Percentiles rank a stretch among this genome's conserved stretches.
Evolutionary conservation across 2,797 vertebrate species (phyloP).

Genomic region (Glyptemys insculpta): DNA sequence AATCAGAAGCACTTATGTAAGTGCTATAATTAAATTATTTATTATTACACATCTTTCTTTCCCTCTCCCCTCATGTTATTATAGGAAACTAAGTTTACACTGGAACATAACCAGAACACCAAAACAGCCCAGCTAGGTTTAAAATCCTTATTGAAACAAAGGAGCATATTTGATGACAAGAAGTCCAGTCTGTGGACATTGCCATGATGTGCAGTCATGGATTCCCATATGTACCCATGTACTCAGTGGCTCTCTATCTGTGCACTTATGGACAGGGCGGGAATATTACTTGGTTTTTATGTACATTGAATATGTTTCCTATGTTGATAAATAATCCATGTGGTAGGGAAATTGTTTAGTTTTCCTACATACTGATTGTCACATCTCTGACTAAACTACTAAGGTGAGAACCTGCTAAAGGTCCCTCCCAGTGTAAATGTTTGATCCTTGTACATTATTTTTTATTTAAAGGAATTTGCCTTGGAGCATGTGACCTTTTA

Average conservation of each 20-base stretch:
- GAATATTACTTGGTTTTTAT: neutral
- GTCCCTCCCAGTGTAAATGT: neutral
- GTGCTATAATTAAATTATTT: neutral
- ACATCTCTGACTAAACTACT: neutral
- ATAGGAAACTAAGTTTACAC: neutral
- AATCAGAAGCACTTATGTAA: neutral
- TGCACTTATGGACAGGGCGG: neutral
- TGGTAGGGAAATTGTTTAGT: neutral
- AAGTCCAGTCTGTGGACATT: neutral
- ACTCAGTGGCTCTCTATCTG: neutral
- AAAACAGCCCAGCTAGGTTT: constrained; percentile 1
- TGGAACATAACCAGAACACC: neutral
- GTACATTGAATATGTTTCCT: neutral
- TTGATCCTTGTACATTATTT: neutral
- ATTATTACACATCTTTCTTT: neutral
- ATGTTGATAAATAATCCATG: neutral
- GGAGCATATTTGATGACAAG: neutral
- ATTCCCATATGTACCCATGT: neutral
- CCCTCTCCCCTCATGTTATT: neutral
- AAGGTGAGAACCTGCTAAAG: neutral
- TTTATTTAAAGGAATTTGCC: neutral
- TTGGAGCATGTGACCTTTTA: neutral
- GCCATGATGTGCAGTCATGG: neutral
- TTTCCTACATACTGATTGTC: neutral
- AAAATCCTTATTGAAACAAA: neutral